A percentile compares a stretch with the other conserved stretches of the same genome.
phyloP scores from a whole-genome alignment of 2,888 invertebrate species.

The Dicycla oo region DNA sequence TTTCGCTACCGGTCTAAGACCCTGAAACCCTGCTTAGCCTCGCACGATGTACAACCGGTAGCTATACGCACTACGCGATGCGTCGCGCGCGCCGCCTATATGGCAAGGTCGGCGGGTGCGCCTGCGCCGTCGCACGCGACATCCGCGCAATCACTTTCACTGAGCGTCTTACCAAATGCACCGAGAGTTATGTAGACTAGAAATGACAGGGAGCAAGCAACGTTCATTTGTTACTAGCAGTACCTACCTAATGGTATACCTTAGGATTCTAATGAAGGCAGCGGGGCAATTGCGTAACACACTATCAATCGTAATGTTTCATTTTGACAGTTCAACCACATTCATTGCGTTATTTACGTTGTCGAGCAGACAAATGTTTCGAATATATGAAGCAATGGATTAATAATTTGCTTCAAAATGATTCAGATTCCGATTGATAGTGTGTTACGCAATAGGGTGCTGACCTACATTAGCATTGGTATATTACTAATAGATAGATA shows the following conservation, averaged over 20 bases:
- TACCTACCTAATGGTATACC: not conserved
- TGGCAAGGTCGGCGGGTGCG: conserved; percentile 88
- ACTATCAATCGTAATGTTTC: too few species aligned
- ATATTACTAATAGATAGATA: not conserved
- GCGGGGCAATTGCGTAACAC: too few species aligned
- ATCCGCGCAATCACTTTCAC: conserved; percentile 89
- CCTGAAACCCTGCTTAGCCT: conserved; percentile 58
- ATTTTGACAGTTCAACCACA: too few species aligned
- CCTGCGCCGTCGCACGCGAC: conserved; percentile 83
- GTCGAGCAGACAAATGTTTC: too few species aligned
- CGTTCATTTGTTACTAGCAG: not conserved
- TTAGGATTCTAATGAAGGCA: not conserved
- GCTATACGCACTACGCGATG: conserved; percentile 62
- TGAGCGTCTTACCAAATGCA: conserved; percentile 84
- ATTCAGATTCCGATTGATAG: too few species aligned
- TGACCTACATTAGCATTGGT: not conserved
- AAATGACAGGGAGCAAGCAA: conserved; percentile 38
- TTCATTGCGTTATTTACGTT: too few species aligned
- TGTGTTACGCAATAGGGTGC: too few species aligned
- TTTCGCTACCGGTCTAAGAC: conserved; percentile 34
- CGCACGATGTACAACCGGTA: conserved; percentile 65
- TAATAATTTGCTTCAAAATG: too few species aligned
- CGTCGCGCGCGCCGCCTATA: conserved; percentile 75
- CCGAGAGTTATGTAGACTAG: conserved; percentile 68
- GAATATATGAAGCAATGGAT: too few species aligned